Evolutionary conservation across 2,113 vertebrate genomes (phyloP).

Genomic region (Peromyscus leucopus): DNA sequence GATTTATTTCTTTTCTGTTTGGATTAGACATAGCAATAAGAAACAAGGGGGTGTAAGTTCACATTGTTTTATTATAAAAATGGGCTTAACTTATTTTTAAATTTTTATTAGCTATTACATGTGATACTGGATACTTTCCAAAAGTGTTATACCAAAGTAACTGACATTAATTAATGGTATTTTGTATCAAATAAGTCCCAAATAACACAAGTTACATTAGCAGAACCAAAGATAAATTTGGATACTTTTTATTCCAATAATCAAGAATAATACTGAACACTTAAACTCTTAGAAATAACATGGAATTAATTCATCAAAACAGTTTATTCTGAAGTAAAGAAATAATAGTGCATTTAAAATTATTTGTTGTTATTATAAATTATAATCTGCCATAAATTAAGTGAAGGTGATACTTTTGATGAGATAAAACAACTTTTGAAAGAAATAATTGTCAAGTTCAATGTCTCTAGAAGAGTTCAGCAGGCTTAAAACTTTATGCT

Average conservation of each 20-base stretch:
- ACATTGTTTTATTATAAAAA: neutral
- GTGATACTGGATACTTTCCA: neutral
- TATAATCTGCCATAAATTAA: neutral
- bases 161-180: neutral
- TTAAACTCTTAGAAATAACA: neutral
- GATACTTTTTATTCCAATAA: neutral
- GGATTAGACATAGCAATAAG: neutral
- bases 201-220: neutral
- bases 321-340: neutral
- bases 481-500: neutral
- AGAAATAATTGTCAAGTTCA: neutral
- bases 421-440: neutral
- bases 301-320: slow-evolving; percentile 8
- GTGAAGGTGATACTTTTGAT: neutral
- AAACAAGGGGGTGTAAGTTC: slow-evolving; percentile 48
- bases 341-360: neutral
- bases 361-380: neutral
- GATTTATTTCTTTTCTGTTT: neutral
- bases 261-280: neutral
- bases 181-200: neutral
- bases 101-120: neutral
- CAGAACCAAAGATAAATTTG: neutral
- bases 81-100: neutral
- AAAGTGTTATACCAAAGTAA: neutral
- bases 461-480: neutral